Percentiles rank a stretch among this genome's conserved stretches.
phyloP scores from a whole-genome alignment of 2,888 invertebrate species.

The Lumbricus terrestris region DNA sequence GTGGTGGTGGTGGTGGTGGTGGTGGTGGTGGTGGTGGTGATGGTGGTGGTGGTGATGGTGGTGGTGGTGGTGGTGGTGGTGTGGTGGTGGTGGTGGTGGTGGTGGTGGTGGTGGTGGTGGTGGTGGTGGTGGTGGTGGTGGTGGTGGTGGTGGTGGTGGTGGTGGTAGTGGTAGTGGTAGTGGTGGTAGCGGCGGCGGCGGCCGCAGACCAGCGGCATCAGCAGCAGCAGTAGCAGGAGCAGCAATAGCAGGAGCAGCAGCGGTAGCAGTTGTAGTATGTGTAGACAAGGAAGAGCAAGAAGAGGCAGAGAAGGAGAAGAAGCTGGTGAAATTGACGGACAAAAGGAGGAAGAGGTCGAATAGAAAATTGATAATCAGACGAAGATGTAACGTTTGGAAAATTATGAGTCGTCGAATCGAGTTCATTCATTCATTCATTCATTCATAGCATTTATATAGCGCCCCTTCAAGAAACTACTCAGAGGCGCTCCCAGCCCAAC shows the following conservation, averaged over 20 bases:
- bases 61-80: background rate
- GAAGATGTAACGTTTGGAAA: no score
- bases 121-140: background rate
- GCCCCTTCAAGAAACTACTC: no score
- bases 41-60: background rate
- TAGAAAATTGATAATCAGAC: no score
- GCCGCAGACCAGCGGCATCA: background rate
- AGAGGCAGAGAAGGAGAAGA: background rate
- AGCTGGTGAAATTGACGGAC: background rate
- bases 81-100: no score
- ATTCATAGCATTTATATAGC: no score
- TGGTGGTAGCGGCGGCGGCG: background rate
- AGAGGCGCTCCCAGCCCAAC: no score
- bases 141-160: no score
- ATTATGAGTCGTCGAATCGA: no score
- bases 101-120: background rate
- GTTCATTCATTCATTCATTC: no score
- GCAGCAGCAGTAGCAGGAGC: conserved; percentile 17
- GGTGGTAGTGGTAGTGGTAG: background rate
- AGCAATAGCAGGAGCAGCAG: background rate
- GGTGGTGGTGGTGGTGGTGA: background rate
- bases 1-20: background rate
- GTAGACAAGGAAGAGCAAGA: background rate
- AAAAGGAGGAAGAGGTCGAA: background rate
- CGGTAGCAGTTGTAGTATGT: background rate